phyloP scores from a whole-genome alignment of 2,113 vertebrate species.

The Zosterops hypoxanthus region DNA sequence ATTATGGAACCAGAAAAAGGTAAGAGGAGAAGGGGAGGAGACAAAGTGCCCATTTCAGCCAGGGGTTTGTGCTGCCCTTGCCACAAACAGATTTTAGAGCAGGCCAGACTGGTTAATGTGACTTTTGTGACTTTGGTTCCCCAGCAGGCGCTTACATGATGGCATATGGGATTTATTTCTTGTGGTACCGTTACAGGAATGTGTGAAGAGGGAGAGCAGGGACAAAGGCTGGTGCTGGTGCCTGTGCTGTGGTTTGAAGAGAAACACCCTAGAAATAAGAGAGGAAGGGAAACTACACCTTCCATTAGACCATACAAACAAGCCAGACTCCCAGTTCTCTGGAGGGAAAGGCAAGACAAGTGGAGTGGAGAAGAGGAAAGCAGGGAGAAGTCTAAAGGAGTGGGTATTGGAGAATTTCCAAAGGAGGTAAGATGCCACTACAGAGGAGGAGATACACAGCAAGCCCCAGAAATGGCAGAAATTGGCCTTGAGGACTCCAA shows the following conservation, averaged over 20 bases:
- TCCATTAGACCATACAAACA: not conserved
- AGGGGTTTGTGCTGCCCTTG: not conserved
- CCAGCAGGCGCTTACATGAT: not conserved
- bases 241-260: not conserved
- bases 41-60: fast-evolving
- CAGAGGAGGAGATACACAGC: not conserved
- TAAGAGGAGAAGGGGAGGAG: not conserved
- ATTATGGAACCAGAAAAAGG: not conserved
- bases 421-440: not conserved
- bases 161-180: not conserved
- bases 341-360: not conserved
- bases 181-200: not conserved
- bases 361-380: not conserved
- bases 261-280: not conserved
- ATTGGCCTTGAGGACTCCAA: not conserved
- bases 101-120: not conserved
- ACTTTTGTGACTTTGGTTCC: fast-evolving
- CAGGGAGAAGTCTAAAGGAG: not conserved
- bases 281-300: not conserved
- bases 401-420: not conserved
- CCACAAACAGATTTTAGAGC: not conserved
- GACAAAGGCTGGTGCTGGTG: not conserved
- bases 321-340: not conserved
- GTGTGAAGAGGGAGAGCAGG: not conserved
- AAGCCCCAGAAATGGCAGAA: not conserved